A percentile compares a stretch with the other conserved stretches of the same genome.
These are phyloP conservation scores for Hirtodrosophila duncani DNA, from an alignment of 2,888 invertebrate genomes.

Conservation along the genomic window DNA sequence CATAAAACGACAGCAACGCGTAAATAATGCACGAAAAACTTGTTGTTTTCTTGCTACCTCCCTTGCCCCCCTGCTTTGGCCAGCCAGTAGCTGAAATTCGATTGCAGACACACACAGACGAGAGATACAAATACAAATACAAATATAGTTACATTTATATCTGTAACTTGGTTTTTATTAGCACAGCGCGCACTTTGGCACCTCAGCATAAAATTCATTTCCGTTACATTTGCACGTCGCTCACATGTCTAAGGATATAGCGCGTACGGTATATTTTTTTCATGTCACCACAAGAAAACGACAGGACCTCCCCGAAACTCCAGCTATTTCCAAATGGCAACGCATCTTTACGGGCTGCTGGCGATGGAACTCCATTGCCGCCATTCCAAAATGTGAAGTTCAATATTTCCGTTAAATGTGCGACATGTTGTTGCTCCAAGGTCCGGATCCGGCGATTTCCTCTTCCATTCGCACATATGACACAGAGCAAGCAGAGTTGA, in stretches of 20 bases:
- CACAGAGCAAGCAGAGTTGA: constrained; percentile 11
- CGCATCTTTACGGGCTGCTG: constrained; percentile 1
- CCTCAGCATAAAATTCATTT: constrained; percentile 62
- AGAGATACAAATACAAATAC: not conserved
- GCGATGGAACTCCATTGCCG: constrained; percentile 24
- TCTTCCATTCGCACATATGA: constrained; percentile 20
- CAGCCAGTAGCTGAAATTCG: too few species aligned
- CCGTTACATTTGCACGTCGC: constrained; percentile 62
- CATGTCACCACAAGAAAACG: constrained; percentile 38
- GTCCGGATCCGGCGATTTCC: constrained; percentile 60
- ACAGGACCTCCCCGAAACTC: constrained; percentile 12
- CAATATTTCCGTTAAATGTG: constrained; percentile 63
- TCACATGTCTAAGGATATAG: constrained; percentile 53
- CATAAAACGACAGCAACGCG: constrained; percentile 66
- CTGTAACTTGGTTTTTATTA: constrained; percentile 42
- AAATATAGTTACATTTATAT: not conserved
- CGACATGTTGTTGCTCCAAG: constrained; percentile 59
- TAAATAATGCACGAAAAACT: constrained; percentile 67
- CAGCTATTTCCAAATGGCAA: not conserved
- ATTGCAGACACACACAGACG: constrained; percentile 9
- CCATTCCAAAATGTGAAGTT: constrained; percentile 40
- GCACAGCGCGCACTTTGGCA: constrained; percentile 38
- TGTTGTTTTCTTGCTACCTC: constrained; percentile 39
- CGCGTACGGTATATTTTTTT: constrained; percentile 3
- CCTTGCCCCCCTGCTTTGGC: not conserved